Percentiles rank a stretch among this genome's conserved stretches.
phyloP scores from a whole-genome alignment of 2,888 invertebrate genomes.

The Molanna angustata region DNA sequence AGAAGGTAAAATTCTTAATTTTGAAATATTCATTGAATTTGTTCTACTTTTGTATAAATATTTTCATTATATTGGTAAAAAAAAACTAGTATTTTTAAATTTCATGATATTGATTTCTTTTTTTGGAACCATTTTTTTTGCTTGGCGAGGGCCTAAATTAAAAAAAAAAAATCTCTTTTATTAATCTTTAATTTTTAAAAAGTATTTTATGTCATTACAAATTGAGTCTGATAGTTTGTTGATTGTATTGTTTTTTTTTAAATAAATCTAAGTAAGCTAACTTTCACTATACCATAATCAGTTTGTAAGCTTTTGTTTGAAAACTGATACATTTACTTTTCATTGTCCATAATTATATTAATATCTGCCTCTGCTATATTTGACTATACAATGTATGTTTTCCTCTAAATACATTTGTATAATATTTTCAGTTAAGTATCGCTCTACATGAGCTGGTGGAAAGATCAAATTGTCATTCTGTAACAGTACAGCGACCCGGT shows the following conservation, averaged over 20 bases:
- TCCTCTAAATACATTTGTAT: neutral
- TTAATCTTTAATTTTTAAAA: too few species aligned
- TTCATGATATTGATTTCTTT: neutral
- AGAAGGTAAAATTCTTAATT: conserved; percentile 60
- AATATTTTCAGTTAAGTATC: conserved; percentile 58
- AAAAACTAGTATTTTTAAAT: neutral
- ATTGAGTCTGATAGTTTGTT: too few species aligned
- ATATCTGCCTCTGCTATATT: neutral
- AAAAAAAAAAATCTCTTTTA: too few species aligned
- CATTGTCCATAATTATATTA: neutral
- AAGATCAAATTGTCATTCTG: conserved; percentile 55
- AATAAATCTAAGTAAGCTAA: too few species aligned
- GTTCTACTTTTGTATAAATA: neutral
- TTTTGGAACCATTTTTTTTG: too few species aligned
- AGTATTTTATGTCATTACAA: too few species aligned
- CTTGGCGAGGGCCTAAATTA: too few species aligned
- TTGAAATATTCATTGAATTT: neutral
- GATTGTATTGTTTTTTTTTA: too few species aligned
- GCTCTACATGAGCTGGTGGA: conserved; percentile 67
- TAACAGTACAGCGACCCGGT: conserved; percentile 57
- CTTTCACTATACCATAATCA: too few species aligned
- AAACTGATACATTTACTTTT: neutral
- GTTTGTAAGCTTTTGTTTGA: neutral
- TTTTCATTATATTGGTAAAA: neutral
- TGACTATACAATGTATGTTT: neutral